Evolutionary conservation across 1,140 invertebrate genomes (phyloP).

Genomic region (Pararge aegeria): DNA sequence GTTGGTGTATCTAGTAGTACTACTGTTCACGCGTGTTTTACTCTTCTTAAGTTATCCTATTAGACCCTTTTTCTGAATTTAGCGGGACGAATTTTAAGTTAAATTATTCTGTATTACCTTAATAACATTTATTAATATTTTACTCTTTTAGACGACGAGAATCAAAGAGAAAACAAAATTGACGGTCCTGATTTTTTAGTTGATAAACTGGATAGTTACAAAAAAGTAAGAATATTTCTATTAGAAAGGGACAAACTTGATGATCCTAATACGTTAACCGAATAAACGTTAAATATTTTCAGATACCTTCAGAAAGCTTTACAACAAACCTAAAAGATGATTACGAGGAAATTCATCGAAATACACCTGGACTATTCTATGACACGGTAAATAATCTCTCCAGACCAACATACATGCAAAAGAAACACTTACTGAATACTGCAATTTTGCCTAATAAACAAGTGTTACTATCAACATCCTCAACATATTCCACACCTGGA

Average conservation of each 20-base stretch:
- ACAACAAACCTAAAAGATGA: constrained; percentile 52
- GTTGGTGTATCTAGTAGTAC: too few relatives aligned
- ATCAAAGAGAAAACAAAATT: constrained; percentile 24
- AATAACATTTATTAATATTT: not conserved
- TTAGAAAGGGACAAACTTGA: too few relatives aligned
- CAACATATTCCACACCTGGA: too few relatives aligned
- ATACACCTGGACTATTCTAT: constrained; percentile 60
- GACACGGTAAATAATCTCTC: constrained; percentile 49
- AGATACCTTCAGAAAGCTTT: constrained; percentile 41
- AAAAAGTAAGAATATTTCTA: constrained; percentile 28
- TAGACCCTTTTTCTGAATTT: too few relatives aligned
- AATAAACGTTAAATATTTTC: constrained; percentile 9
- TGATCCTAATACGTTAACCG: too few relatives aligned
- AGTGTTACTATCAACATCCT: too few relatives aligned
- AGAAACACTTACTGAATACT: too few relatives aligned
- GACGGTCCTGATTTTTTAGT: constrained; percentile 47
- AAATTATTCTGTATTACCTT: not conserved
- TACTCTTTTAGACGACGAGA: constrained; percentile 16
- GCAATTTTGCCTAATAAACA: too few relatives aligned
- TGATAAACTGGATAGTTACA: constrained; percentile 36
- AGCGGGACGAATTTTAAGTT: too few relatives aligned
- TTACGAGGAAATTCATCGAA: constrained; percentile 61
- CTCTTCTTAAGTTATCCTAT: too few relatives aligned
- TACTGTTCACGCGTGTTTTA: too few relatives aligned
- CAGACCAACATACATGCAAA: too few relatives aligned